Base-by-base conservation (phyloP, 2,797 vertebrate species). In the Fistularia tabacaria region DNA sequence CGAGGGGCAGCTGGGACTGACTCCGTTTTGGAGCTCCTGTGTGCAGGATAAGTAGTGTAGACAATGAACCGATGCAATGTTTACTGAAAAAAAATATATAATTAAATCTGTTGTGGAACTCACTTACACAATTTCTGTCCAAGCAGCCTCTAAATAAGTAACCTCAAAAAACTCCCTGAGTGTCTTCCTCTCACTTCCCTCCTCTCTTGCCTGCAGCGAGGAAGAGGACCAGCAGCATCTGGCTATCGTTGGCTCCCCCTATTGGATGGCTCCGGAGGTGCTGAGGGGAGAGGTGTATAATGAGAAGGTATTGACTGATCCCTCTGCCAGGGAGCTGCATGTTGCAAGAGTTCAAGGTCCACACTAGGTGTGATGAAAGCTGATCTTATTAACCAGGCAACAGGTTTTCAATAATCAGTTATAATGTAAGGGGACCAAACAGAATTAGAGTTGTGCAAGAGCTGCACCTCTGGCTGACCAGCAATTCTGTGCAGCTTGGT, bases 211-310 rank as follows among this genome's bases (percentile, higher is more conserved):
- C 61, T 67, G 53, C 82, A 97, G 94, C 3, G 93, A 95, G 45
- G 91, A 88, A 5, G 84, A 83, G 0, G 86, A 90, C 55, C 93
- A 93, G 77, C 90, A 95, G 79, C 93, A 90, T 0, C 76, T 98
- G 81, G 91, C 95, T 0, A 90, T 97, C 6, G 96, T 98, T 10
- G 96, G 96, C 54, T 98, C 96, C 43, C 96, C 95, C 0, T 98
- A 96, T 62, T 98, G 96, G 96, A 98, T 98, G 95, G 96, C 96
- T 7, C 97, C 97, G 0, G 97, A 99, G 70, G 93, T 97, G 59
- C 92, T 98, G 36, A 79, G 91, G 62, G 95, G 95, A 57, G 94
- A 99, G 62, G 80, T 93, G 43, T 99, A 98, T 75, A 88, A 98
- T 0, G 95, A 99, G 80, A 98, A 95, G 95, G 97, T 98, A 83